A percentile compares a stretch with the other conserved stretches of the same genome.
phyloP scores from a whole-genome alignment of 1,140 invertebrate genomes.

The Neocloeon triangulifer region DNA sequence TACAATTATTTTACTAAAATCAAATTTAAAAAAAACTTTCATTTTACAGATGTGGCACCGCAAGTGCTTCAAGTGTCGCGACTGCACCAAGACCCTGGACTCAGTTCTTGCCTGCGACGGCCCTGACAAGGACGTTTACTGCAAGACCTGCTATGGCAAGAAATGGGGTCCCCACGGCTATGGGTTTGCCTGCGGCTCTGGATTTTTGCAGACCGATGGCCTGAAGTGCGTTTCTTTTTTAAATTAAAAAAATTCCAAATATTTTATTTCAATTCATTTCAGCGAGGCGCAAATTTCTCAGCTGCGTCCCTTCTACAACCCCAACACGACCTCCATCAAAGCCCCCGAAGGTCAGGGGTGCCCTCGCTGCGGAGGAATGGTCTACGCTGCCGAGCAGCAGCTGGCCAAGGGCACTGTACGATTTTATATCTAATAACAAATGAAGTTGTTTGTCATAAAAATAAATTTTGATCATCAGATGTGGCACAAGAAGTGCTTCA shows the following conservation, averaged over 20 bases:
- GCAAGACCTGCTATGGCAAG: conserved; percentile 73
- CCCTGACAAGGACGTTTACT: conserved; percentile 75
- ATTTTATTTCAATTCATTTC: conserved; percentile 7
- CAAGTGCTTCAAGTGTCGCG: conserved; percentile 93
- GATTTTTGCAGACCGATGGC: conserved; percentile 74
- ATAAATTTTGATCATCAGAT: conserved; percentile 26
- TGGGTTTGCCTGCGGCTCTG: conserved; percentile 85
- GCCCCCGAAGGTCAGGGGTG: conserved; percentile 72
- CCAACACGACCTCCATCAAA: conserved; percentile 69
- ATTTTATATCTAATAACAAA: conserved; percentile 11
- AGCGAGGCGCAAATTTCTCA: conserved; percentile 63
- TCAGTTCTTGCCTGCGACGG: conserved; percentile 85
- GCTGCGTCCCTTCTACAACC: conserved; percentile 50
- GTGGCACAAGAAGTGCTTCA: conserved; percentile 92
- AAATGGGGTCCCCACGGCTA: conserved; percentile 88
- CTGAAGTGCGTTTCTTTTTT: conserved; percentile 39
- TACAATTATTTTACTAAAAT: not conserved
- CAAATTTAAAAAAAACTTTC: no score
- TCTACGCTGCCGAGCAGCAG: conserved; percentile 85
- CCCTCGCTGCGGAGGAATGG: conserved; percentile 74
- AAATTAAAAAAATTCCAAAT: not conserved
- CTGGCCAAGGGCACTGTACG: conserved; percentile 68
- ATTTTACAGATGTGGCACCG: conserved; percentile 70
- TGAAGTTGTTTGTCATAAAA: not conserved
- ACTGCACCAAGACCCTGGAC: conserved; percentile 77